Evolutionary conservation across 1,140 invertebrate genomes (phyloP).

Genomic region (Pteromalus puparum): DNA sequence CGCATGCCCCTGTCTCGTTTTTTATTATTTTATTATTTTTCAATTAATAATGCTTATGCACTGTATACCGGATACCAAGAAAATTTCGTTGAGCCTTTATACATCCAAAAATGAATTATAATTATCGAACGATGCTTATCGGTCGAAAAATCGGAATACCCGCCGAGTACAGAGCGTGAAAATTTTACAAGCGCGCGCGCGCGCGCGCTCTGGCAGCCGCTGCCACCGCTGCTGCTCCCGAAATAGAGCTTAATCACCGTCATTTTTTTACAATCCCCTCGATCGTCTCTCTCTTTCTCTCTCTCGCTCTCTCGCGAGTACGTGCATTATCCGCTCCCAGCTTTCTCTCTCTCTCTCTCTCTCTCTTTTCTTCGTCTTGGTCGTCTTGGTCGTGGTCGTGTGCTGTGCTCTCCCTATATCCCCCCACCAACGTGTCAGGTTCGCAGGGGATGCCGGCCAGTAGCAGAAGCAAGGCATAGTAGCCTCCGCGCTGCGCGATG

Average conservation of each 20-base stretch:
- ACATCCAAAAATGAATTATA: too few species aligned
- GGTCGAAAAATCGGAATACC: not conserved
- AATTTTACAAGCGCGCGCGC: not conserved
- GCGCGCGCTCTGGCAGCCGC: not conserved
- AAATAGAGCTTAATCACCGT: constrained; percentile 45
- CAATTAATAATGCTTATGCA: too few species aligned
- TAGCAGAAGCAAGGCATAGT: not conserved
- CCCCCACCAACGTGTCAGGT: not conserved
- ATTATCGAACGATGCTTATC: too few species aligned
- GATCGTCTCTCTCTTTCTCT: not conserved
- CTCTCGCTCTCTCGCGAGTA: constrained; percentile 6
- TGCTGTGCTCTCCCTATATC: not conserved
- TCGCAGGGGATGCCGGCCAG: constrained; percentile 42
- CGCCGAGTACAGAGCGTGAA: not conserved
- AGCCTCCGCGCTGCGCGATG: constrained; percentile 51
- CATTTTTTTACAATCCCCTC: constrained; percentile 27
- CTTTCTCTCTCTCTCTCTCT: constrained; percentile 8
- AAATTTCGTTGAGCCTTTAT: too few species aligned
- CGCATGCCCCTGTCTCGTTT: not conserved
- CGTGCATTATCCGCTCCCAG: constrained; percentile 15
- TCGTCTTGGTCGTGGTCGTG: not conserved
- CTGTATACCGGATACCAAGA: too few species aligned
- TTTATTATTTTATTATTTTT: constrained; percentile 7
- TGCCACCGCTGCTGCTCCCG: not conserved
- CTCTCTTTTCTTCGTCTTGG: not conserved